Evolutionary conservation across 2,888 invertebrate genomes (phyloP).

Genomic region (Agrenia bidenticulata): DNA sequence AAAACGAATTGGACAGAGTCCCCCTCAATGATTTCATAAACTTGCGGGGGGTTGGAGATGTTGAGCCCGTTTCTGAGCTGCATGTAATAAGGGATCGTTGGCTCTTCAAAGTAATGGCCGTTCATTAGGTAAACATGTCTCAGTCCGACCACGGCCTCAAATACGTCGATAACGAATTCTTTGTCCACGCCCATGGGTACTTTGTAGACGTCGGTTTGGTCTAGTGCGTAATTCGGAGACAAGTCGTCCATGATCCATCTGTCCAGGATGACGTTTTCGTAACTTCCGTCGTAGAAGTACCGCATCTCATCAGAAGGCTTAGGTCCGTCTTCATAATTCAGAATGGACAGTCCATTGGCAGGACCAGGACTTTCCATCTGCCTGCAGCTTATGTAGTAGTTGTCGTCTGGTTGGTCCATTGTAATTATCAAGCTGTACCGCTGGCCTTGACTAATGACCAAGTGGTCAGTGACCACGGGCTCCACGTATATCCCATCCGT

Average conservation of each 20-base stretch:
- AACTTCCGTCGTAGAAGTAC: slow-evolving; percentile 8
- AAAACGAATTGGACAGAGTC: slow-evolving; percentile 38
- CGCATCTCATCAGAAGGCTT: slow-evolving; percentile 19
- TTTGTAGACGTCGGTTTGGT: slow-evolving; percentile 33
- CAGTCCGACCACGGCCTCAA: slow-evolving; percentile 23
- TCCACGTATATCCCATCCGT: slow-evolving; percentile 35
- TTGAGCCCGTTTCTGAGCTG: slow-evolving; percentile 27
- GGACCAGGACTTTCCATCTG: slow-evolving; percentile 34
- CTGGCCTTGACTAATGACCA: slow-evolving; percentile 35
- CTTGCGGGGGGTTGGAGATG: slow-evolving; percentile 38
- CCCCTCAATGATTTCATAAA: slow-evolving; percentile 37
- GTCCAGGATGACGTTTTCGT: slow-evolving; percentile 11
- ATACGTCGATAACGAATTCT: slow-evolving; percentile 32
- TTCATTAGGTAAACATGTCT: slow-evolving; percentile 33
- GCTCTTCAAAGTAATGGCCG: slow-evolving; percentile 37
- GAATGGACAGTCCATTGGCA: slow-evolving; percentile 31
- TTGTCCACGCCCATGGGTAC: slow-evolving; percentile 28
- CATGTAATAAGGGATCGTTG: slow-evolving; percentile 30
- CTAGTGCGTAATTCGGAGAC: slow-evolving; percentile 25
- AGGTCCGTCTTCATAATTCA: slow-evolving; percentile 12
- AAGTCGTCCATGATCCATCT: slow-evolving; percentile 33
- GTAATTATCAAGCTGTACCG: slow-evolving; percentile 34
- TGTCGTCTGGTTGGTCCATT: slow-evolving; percentile 32
- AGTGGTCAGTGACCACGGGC: slow-evolving; percentile 22
- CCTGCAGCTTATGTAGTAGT: slow-evolving; percentile 30